Evolutionary conservation across 2,888 invertebrate species (phyloP).

Genomic region (Taphrorychus bicolor): DNA sequence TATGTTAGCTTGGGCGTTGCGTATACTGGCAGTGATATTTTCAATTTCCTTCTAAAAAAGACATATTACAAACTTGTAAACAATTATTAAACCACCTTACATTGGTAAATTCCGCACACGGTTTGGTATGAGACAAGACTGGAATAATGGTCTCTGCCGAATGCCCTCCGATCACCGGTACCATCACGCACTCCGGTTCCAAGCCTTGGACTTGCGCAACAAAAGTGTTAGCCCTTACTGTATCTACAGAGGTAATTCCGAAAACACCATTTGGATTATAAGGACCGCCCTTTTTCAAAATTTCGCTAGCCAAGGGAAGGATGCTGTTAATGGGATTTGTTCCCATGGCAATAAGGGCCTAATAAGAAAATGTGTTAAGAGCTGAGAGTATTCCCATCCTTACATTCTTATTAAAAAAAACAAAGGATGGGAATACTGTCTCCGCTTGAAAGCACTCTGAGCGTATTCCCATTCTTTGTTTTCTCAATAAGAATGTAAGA

Average conservation of each 20-base stretch:
- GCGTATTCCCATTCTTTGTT: too few relatives aligned
- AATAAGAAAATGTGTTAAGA: too few relatives aligned
- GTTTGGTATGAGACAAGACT: constrained; percentile 74
- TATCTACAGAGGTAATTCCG: constrained; percentile 78
- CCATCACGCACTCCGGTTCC: constrained; percentile 69
- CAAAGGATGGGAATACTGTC: too few relatives aligned
- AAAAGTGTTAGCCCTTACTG: constrained; percentile 78
- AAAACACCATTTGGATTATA: constrained; percentile 71
- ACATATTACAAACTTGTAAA: neutral
- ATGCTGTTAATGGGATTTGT: constrained; percentile 70
- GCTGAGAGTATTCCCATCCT: too few relatives aligned
- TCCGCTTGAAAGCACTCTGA: too few relatives aligned
- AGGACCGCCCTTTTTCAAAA: constrained; percentile 68
- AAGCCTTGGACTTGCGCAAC: constrained; percentile 71
- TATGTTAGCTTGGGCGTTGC: constrained; percentile 70
- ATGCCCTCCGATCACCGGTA: constrained; percentile 83
- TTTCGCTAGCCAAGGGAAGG: constrained; percentile 73
- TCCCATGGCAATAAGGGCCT: constrained; percentile 61
- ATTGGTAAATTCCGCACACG: constrained; percentile 53
- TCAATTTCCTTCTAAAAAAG: constrained; percentile 53
- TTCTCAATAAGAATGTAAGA: too few relatives aligned
- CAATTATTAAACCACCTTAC: constrained; percentile 40
- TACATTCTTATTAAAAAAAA: too few relatives aligned
- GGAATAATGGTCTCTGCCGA: constrained; percentile 78
- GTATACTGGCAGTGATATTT: constrained; percentile 56